Base-by-base conservation (phyloP, 2,888 invertebrate species). In the Ophion ventricosus region DNA sequence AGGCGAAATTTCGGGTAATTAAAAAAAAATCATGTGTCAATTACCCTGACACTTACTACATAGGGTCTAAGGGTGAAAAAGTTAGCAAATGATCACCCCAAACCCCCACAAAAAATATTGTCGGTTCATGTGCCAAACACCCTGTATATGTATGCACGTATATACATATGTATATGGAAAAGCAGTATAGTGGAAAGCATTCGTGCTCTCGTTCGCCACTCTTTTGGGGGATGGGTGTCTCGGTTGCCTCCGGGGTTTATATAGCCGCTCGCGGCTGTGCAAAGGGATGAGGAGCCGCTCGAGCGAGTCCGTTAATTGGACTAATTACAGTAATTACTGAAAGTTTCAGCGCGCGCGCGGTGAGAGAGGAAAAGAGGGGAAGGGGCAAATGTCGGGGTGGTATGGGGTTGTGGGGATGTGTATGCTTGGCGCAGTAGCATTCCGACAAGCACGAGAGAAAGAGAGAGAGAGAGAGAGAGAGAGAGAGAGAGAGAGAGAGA, bases 291-390 rank as follows among this genome's bases (percentile, higher is more conserved):
- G 77, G 69, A 76, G 77, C 56, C 89, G 91, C 91, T 91, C 90
- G 90, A 92, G 91, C 92, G 92, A 92, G 92, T 92, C 92, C 91
- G 93, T 93, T 93, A 93, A 93, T 93, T 93, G 93, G 92, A 93
- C 93, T 93, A 93, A 93, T 93, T 93, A 93, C 92, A 89, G 93
- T 93, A 93, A 93, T 93, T 93, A 93, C 93, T 92, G 92, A 93
- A 93, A 93, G 92, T 93, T 93, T 92, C 91, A 92, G 91, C 91
- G 88, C 89, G 86, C 80, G 85, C 81, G 83, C 67, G 54, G 81
- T 43, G 79, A n/a, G 80, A 61, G 40, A 23, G 77, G 76, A 54
- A 67, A 79, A 59, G 67, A n/a, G 59, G 20, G 70, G 35, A 29
- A 25, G 54, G 66, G 26, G 26, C 20, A 29, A 17, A 56, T 77